Evolutionary conservation across 2,888 invertebrate species (phyloP).

Genomic region (Tachina grossa): DNA sequence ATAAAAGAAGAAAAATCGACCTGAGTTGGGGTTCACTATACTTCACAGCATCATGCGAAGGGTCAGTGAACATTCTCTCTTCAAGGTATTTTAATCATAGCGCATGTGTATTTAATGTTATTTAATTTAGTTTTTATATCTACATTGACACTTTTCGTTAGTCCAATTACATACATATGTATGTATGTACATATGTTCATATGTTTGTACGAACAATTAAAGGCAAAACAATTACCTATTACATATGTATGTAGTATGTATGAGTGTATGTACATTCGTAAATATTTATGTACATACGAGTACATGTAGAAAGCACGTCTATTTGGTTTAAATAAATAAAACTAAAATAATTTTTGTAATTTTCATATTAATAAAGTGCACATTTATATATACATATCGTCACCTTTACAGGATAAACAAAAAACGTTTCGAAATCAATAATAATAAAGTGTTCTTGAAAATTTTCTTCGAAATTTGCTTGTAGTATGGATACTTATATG

Average conservation of each 20-base stretch:
- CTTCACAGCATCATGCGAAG: slow-evolving; percentile 63
- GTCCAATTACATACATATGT: not conserved
- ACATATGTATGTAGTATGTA: too few relatives aligned
- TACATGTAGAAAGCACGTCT: slow-evolving; percentile 18
- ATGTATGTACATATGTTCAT: too few relatives aligned
- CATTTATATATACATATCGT: not conserved
- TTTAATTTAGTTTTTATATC: slow-evolving; percentile 64
- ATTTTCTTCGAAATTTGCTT: too few relatives aligned
- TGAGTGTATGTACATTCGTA: too few relatives aligned
- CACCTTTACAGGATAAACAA: too few relatives aligned
- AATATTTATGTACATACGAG: slow-evolving; percentile 7
- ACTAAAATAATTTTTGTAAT: not conserved
- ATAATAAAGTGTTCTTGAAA: too few relatives aligned
- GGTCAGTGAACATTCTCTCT: slow-evolving; percentile 68
- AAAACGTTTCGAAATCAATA: too few relatives aligned
- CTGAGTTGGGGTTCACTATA: slow-evolving; percentile 62
- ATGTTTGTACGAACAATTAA: too few relatives aligned
- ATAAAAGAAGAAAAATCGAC: not conserved
- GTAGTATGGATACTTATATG: too few relatives aligned
- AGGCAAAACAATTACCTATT: too few relatives aligned
- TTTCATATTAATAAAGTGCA: not conserved
- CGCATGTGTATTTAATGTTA: slow-evolving; percentile 71
- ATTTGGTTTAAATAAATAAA: slow-evolving; percentile 8
- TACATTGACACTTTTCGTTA: slow-evolving; percentile 18
- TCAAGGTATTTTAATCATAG: slow-evolving; percentile 66